Percentiles rank a stretch among this genome's conserved stretches.
Conservation (phyloP, 2,113 vertebrate species). For the Seriola aureovittata region DNA sequence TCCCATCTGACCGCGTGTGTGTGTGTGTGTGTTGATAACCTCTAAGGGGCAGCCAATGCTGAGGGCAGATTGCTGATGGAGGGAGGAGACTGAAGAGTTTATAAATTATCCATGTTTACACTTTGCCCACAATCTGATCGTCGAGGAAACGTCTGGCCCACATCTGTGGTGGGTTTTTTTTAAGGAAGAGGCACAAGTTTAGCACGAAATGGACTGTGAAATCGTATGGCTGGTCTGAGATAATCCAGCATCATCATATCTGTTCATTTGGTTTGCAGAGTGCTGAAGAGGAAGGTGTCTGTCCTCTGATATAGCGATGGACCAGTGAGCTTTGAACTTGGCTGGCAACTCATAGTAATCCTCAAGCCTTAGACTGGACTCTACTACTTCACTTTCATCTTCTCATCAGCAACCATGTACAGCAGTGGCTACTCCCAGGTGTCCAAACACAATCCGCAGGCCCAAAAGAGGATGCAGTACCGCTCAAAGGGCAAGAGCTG, state of each 20-base stretch:
- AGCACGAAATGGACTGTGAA: conserved; percentile 15
- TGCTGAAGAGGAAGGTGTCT: neutral
- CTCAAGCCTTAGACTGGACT: neutral
- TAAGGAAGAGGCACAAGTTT: conserved; percentile 8
- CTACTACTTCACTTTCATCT: neutral
- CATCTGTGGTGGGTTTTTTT: conserved; percentile 7
- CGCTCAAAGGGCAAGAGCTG: conserved; percentile 81
- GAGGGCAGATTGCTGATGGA: conserved; percentile 1
- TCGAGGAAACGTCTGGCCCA: conserved; percentile 56
- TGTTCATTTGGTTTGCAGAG: neutral
- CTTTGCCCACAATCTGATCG: conserved; percentile 45
- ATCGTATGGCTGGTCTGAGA: conserved; percentile 25
- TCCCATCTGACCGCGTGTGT: neutral
- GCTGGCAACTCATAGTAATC: neutral
- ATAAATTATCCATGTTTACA: conserved; percentile 69
- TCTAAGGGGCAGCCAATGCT: conserved; percentile 15
- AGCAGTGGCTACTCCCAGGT: conserved; percentile 82
- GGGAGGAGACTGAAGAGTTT: conserved; percentile 53
- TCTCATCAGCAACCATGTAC: conserved; percentile 80
- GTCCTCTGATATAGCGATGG: neutral
- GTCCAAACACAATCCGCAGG: conserved; percentile 75
- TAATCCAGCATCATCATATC: conserved; percentile 2
- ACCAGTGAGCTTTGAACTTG: conserved; percentile 30
- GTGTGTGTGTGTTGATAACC: conserved; percentile 21
- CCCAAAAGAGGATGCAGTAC: conserved; percentile 73